Evolutionary conservation across 2,113 vertebrate genomes (phyloP).

Genomic region (Cavia aperea): DNA sequence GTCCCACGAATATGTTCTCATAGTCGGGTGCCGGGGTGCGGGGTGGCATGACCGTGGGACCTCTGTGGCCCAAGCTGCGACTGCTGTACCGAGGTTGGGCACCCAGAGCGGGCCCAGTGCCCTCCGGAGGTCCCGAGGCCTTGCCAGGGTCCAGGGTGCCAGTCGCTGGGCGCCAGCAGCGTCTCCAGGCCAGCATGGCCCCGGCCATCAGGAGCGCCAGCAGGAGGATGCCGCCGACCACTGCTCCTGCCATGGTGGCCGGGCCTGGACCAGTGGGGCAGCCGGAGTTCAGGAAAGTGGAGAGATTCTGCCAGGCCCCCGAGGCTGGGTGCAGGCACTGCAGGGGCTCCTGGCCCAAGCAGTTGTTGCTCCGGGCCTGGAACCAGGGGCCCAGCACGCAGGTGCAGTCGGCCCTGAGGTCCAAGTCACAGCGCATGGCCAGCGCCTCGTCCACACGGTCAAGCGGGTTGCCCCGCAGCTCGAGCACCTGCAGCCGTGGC

Average conservation of each 20-base stretch:
- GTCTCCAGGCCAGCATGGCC: background rate
- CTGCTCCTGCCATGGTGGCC: rapidly evolving
- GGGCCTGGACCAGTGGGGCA: background rate
- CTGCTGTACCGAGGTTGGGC: conserved; percentile 66
- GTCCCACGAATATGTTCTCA: conserved; percentile 71
- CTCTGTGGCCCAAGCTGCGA: background rate
- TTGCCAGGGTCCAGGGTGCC: background rate
- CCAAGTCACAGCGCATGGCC: background rate
- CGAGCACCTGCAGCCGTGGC: background rate
- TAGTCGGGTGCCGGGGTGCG: conserved; percentile 12
- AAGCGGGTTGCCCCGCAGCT: background rate
- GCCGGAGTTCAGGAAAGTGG: background rate
- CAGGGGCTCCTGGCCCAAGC: background rate
- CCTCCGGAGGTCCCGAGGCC: background rate
- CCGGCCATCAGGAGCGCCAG: background rate
- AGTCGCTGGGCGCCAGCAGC: rapidly evolving
- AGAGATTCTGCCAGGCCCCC: background rate
- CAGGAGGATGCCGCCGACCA: background rate
- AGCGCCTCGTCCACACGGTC: rapidly evolving
- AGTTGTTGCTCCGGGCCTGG: background rate
- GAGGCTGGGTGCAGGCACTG: background rate
- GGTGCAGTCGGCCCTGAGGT: conserved; percentile 34
- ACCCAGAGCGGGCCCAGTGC: rapidly evolving
- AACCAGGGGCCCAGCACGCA: conserved; percentile 30
- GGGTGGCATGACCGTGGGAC: rapidly evolving